Percentiles rank a stretch among this genome's conserved stretches.
Evolutionary conservation across 2,113 vertebrate genomes (phyloP).

Genomic region (Penelope pileata): DNA sequence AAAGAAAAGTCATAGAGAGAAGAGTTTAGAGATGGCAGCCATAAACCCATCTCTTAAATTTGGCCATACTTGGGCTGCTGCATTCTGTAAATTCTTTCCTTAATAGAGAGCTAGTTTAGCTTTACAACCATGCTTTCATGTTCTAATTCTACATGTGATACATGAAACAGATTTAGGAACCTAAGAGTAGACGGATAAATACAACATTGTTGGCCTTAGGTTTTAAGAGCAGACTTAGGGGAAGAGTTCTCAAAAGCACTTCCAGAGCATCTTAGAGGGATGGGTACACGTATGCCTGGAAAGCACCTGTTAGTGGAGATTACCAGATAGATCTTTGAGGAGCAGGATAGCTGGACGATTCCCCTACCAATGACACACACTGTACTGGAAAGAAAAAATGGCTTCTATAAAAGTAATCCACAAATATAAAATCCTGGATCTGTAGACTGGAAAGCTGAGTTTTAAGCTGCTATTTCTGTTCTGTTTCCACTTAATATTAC

Average conservation of each 20-base stretch:
- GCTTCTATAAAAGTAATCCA: not conserved
- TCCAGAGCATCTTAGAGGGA: not conserved
- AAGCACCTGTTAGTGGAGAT: slow-evolving; percentile 24
- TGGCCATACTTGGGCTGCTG: not conserved
- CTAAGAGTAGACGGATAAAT: not conserved
- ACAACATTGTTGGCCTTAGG: not conserved
- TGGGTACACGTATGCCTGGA: not conserved
- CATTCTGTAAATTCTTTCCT: not conserved
- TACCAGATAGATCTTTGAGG: not conserved
- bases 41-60: not conserved
- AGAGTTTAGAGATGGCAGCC: not conserved
- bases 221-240: not conserved
- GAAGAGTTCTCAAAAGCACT: not conserved
- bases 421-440: not conserved
- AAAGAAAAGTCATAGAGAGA: not conserved
- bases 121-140: not conserved
- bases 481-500: not conserved
- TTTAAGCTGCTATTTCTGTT: not conserved
- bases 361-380: not conserved
- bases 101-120: not conserved
- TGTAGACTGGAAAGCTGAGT: slow-evolving; percentile 20
- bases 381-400: not conserved
- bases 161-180: not conserved
- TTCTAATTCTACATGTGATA: not conserved
- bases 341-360: not conserved